These are phyloP conservation scores for Chionodraco myersi DNA, from an alignment of 2,113 vertebrate genomes.

Conservation along the genomic window DNA sequence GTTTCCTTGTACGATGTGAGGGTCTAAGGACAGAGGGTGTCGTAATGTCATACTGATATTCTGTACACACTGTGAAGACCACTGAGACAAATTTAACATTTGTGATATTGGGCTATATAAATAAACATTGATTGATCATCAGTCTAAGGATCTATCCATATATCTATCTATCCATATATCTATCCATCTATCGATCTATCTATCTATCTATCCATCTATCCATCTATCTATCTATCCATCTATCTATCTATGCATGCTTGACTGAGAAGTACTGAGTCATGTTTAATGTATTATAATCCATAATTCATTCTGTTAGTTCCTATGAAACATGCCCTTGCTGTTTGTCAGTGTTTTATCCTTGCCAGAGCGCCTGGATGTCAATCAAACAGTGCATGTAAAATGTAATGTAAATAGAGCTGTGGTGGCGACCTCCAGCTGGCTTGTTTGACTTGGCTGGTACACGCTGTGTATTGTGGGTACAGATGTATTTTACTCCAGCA, in stretches of 20 bases:
- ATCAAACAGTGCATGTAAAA: conserved; percentile 62
- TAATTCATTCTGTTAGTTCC: conserved; percentile 48
- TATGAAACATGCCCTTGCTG: conserved; percentile 37
- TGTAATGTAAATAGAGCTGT: conserved; percentile 58
- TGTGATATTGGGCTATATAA: no score
- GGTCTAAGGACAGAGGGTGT: no score
- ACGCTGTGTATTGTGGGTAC: conserved; percentile 47
- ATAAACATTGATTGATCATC: no score
- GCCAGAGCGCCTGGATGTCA: conserved; percentile 55
- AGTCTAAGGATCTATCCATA: not conserved
- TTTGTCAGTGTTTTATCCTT: conserved; percentile 41
- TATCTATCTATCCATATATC: not conserved
- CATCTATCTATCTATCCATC: not conserved
- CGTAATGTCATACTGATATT: no score
- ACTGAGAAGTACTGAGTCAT: not conserved
- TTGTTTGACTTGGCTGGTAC: conserved; percentile 60
- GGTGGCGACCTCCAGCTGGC: conserved; percentile 62
- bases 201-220: not conserved
- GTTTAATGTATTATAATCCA: conserved; percentile 44
- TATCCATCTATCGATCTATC: not conserved
- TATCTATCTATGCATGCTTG: not conserved
- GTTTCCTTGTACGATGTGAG: no score
- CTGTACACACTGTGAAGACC: no score
- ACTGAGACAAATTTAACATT: no score
- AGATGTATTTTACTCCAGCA: conserved; percentile 64